phyloP scores from a whole-genome alignment of 2,888 invertebrate genomes.

The Philopedon plagiatum region DNA sequence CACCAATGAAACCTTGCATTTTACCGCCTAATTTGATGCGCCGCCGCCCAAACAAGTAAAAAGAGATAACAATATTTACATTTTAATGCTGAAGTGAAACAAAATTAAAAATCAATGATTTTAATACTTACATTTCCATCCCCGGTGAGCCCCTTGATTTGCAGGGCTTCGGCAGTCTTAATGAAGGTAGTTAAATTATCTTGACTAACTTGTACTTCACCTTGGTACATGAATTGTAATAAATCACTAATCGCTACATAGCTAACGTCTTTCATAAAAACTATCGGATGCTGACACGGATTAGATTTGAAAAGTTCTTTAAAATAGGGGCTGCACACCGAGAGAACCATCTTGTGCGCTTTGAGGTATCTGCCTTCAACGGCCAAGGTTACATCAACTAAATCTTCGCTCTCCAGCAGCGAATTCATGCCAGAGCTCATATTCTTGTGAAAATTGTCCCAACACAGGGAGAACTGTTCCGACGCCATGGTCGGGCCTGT shows the following conservation, averaged over 20 bases:
- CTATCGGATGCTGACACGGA: slow-evolving; percentile 79
- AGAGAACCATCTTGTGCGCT: slow-evolving; percentile 80
- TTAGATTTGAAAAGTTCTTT: slow-evolving; percentile 78
- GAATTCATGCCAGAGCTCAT: slow-evolving; percentile 77
- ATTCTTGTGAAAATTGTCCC: slow-evolving; percentile 83
- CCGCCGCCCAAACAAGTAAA: slow-evolving; percentile 21
- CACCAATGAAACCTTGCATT: slow-evolving; percentile 1
- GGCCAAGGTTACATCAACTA: slow-evolving; percentile 69
- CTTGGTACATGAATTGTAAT: slow-evolving; percentile 75
- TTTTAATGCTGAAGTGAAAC: slow-evolving; percentile 8
- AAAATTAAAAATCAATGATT: slow-evolving; percentile 8
- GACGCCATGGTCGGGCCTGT: slow-evolving; percentile 69
- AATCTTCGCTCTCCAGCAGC: slow-evolving; percentile 65
- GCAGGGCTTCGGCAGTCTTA: slow-evolving; percentile 68
- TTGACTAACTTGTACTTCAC: slow-evolving; percentile 70
- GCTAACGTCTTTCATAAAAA: slow-evolving; percentile 73
- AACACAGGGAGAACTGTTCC: slow-evolving; percentile 80
- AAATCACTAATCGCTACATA: slow-evolving; percentile 72
- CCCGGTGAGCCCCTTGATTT: slow-evolving; percentile 68
- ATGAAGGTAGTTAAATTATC: slow-evolving; percentile 67
- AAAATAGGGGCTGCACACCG: slow-evolving; percentile 81
- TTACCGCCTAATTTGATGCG: slow-evolving; percentile 4
- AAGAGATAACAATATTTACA: slow-evolving; percentile 20
- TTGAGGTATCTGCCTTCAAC: slow-evolving; percentile 75
- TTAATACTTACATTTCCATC: slow-evolving; percentile 64